Evolutionary conservation across 2,888 invertebrate species (phyloP), one percentile per base, ranked within the genome.

Genomic region (Melipona beecheii): DNA sequence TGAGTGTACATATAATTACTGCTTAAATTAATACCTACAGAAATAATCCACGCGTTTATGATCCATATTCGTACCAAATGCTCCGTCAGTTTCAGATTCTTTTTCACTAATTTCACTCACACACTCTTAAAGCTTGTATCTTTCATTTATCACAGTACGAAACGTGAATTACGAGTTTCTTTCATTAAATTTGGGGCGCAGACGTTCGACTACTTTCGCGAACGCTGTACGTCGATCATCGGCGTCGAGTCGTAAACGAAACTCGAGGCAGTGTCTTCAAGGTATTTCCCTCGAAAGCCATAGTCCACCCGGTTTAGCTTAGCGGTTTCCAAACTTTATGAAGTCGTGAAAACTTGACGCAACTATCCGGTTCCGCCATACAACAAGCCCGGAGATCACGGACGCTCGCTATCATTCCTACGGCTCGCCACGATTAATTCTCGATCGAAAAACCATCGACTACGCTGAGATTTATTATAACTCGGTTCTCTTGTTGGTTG

Each of bases 271-370:
- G 31, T 66, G 69, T 70, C 65, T 60, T 65, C 60, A 24, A 70
- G 83, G 79, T 84, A 86, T 82, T 80, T 82, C 56, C 69, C 71
- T 65, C 36, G 69, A 66, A 71, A 71, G 36, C 43, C 52, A 24
- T 75, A 21, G 68, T 64, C 73, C 73, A 66, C 78, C 65, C 83
- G 52, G 71, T 66, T 27, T 27, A 19, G 56, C 31, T 60, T 69
- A 21, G 73, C 64, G 84, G 83, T 75, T 70, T 64, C 54, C 49
- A 65, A 84, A 84, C 78, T 84, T 75, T 64, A 72, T 31, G 52
- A 36, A 68, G 50, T 71, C 36, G 52, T 62, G 31, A 27, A 71
- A 82, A 84, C 75, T 78, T 78, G 78, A 66, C 52, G 24, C 82
- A 74, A 75, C 83, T 78, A 71, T 82, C 60, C 52, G 43, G 31